Base-by-base conservation (phyloP, 64 coral and sea anemone species). In the Pocillopora damicornis region DNA sequence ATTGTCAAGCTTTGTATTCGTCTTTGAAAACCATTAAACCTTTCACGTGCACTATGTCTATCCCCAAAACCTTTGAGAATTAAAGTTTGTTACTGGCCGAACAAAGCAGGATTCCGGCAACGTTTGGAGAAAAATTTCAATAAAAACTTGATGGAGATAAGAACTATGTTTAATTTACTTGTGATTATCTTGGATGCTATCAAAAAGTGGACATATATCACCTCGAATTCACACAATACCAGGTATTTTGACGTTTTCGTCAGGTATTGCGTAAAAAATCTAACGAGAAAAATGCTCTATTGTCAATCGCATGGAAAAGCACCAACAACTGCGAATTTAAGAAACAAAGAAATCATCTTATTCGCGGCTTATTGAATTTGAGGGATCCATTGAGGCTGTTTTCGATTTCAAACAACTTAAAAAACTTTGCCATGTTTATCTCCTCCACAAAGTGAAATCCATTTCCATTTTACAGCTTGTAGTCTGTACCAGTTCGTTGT, bases 101-200 rank as follows among this genome's bases (percentile, higher is more conserved):
- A 18, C 75, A 77, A n/a, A 20, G 15, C 37, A 77, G 15, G 17
- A 60, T 60, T n/a, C 60, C 58, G 9, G 37, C 26, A 37, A 67
- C 7, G 9, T 83, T 83, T 83, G 42, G 30, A 22, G 11, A 73
- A 23, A 38, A 23, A 72, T 83, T 51, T n/a, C 35, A 59, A 16
- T 67, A 67, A 72, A 85, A 85, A 85, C 64, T 25, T 37, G 42
- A 56, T 85, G 17, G 64, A n/a, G 81, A 85, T 71, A 73, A 73
- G 22, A 73, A 69, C 59, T 58, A 73, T 73, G 1, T 58, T 83
- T 83, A 68, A 67, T 83, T 71, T 66, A 68, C 81, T 58, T 72
- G 64, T 25, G 69, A 15, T 58, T 85, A 66, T 73, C 23, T 72
- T 72, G 20, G 23, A 81, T 18, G 79, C 30, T 35, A 81, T 17